phyloP scores from a whole-genome alignment of 23 tunicate species.

The Styela plicata region DNA sequence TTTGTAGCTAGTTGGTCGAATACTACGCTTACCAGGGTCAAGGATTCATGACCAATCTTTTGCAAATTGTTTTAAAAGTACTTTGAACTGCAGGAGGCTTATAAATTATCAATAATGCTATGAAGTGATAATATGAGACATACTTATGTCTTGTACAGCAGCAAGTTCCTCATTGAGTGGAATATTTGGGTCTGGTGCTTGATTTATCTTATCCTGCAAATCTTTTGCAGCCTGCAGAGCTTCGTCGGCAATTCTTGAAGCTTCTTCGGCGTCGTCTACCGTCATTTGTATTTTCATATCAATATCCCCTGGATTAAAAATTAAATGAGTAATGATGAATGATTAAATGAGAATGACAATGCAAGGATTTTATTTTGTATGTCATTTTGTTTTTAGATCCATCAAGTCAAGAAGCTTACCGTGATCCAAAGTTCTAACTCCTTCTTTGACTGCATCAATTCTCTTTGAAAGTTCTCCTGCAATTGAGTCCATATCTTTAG shows the following conservation, averaged over 20 bases:
- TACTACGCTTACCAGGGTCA: too few relatives aligned
- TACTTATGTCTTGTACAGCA: slow-evolving; percentile 29
- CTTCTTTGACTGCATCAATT: background rate
- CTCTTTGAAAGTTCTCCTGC: background rate
- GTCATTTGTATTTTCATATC: slow-evolving; percentile 1
- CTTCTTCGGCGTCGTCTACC: background rate
- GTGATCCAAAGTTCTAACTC: background rate
- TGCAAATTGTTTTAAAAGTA: too few relatives aligned
- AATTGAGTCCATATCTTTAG: background rate
- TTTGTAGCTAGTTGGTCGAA: too few relatives aligned
- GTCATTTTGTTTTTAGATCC: too few relatives aligned
- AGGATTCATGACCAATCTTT: too few relatives aligned
- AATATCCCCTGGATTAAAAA: slow-evolving; percentile 28
- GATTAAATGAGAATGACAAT: background rate
- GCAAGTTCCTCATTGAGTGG: slow-evolving; percentile 27
- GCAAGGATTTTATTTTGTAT: too few relatives aligned
- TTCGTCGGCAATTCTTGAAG: slow-evolving; percentile 16
- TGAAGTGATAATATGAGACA: slow-evolving; percentile 12
- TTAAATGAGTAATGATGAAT: background rate
- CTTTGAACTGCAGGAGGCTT: too few relatives aligned
- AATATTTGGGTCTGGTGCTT: slow-evolving; percentile 54
- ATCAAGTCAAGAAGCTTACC: slow-evolving; percentile 7
- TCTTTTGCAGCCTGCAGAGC: slow-evolving; percentile 38
- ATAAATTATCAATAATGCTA: too few relatives aligned
- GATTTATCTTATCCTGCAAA: slow-evolving; percentile 39